Base-by-base conservation (phyloP, 2,113 vertebrate genomes). In the Psilopogon haemacephalus region DNA sequence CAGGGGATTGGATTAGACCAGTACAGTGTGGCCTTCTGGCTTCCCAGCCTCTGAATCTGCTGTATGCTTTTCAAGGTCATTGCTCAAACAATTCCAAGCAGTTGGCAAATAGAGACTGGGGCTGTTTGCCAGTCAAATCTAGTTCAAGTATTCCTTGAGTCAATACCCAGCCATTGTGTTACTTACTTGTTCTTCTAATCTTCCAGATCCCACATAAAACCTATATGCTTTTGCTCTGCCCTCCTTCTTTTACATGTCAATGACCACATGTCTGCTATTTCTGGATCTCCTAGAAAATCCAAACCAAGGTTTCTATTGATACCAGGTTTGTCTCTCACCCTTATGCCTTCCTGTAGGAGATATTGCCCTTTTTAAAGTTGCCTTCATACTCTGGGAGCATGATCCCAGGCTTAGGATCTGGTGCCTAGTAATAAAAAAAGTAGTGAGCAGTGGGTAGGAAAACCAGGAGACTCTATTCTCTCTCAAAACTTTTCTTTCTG, bases 151-250 rank as follows among this genome's bases (percentile, higher is more conserved):
- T 95, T 92, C 89, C 92, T 86, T 92, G 84, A 94, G 89, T 96
- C 95, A 96, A 95, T 92, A 95, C 83, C 87, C 94, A 95, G 52
- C 84, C 91, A 96, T 95, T 96, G 92, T 95, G 89, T 92, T 95
- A 82, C 81, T 96, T 96, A 94, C 95, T 96, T 96, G 86, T 92
- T 94, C 91, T 96, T 96, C 93, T 94, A 96, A 94, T 96, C 89
- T 94, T 94, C 91, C 84, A 96, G 89, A 96, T 89, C 56, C 87
- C 63, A 46, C 87, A 73, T 67, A 92, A 96, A 96, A 91, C 82
- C 71, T 95, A 87, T 95, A 74, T 94, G 85, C 88, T 94, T 96
- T 95, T 89, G 37, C 46, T 85, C 72, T 86, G 30, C 81, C 56
- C 56, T 90, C 72, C 62, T 94, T 65, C 67, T 93, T 64, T 91